Base-by-base conservation (phyloP, 2,888 invertebrate species). In the Drosophila macrospina region DNA sequence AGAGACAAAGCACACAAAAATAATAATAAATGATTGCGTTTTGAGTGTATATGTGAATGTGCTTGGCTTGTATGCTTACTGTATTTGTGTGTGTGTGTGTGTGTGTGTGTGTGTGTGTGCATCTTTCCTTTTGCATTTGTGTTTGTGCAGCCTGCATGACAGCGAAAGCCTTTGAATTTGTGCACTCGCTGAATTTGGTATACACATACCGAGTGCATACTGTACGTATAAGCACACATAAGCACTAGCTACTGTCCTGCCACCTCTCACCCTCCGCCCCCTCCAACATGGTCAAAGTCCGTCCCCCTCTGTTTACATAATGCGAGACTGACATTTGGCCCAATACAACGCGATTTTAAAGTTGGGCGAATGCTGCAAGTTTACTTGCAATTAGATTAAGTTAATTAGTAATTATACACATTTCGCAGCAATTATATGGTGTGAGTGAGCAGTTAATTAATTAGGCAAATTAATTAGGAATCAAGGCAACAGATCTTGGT, bases 1-100 rank as follows among this genome's bases (percentile, higher is more conserved):
- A 86, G 81, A 87, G 81, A 87, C 84, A 86, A 88, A 81, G 80
- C 81, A 78, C 68, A 83, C 81, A 86, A 81, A 80, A 86, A 83
- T 83, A 83, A 78, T 85, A 85, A 82, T 82, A 86, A 85, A 86
- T 84, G 85, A 84, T 84, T 84, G 81, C 86, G 78, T 79, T 83
- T 79, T 78, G 69, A 74, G 62, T 78, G 54, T 51, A 48, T 64
- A 34, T 57, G 48, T 61, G 32, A 55, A 39, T 55, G 52, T 54
- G 24, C 42, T n/a, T 42, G 11, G 48, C 13, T 61, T 61, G 55
- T 60, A 41, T 66, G 37, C 60, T 37, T 64, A 36, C 39, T 65
- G 45, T 67, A 51, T 56, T 50, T 57, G 47, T 69, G 52, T 71
- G 47, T 62, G 34, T 75, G 71, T 83, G 80, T 83, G 47, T 74